These are phyloP conservation scores for Acanthisitta chloris DNA, from an alignment of 2,113 vertebrate genomes.

Conservation along the genomic window DNA sequence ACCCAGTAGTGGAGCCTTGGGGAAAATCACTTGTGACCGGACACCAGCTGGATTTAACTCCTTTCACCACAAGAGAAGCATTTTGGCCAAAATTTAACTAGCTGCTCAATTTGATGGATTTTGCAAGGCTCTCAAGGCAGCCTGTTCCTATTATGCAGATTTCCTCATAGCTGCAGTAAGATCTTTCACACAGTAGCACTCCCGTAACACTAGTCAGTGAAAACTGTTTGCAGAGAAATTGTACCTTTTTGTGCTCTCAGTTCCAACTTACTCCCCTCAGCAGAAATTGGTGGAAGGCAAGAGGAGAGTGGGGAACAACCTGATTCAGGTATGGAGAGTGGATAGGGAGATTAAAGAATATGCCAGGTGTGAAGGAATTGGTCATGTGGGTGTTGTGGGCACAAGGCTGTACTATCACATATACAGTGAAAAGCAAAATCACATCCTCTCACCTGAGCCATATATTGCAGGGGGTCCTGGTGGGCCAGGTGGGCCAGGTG, in stretches of 20 bases:
- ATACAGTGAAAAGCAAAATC: neutral
- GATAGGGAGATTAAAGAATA: neutral
- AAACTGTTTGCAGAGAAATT: neutral
- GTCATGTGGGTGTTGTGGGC: neutral
- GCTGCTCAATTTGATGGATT: neutral
- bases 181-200: accelerated
- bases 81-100: neutral
- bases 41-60: neutral
- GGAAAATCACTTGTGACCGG: neutral
- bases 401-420: accelerated
- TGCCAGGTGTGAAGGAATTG: neutral
- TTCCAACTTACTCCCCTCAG: neutral
- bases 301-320: neutral
- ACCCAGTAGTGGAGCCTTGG: neutral
- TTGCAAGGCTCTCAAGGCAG: neutral
- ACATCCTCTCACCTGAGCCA: conserved; percentile 73
- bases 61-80: neutral
- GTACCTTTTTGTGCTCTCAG: neutral
- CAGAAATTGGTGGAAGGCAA: neutral
- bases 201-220: neutral
- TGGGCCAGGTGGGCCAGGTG: conserved; percentile 82
- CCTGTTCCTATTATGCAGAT: neutral
- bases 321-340: neutral
- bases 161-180: neutral
- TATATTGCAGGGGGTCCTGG: conserved; percentile 74